Percentiles rank a stretch among this genome's conserved stretches.
Conservation (phyloP, 2,113 vertebrate species). For the Excalfactoria chinensis region DNA sequence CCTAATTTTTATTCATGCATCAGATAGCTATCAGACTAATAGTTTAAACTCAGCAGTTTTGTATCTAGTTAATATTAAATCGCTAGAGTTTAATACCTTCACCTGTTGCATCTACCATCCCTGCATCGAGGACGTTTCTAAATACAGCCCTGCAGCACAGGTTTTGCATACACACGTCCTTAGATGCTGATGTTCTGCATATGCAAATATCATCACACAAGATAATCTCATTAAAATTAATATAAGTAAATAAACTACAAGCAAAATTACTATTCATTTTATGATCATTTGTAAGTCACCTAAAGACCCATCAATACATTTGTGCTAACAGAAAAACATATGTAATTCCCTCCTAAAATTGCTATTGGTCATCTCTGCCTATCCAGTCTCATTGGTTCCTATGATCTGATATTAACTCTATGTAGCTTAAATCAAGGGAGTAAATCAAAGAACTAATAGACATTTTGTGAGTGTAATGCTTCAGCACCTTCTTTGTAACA, state of each 20-base stretch:
- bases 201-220: not conserved
- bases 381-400: not conserved
- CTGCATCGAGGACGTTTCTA: not conserved
- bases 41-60: conserved; percentile 40
- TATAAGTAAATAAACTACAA: not conserved
- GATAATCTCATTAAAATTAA: conserved; percentile 12
- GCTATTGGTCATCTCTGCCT: not conserved
- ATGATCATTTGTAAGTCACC: not conserved
- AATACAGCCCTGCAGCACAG: not conserved
- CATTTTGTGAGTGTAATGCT: not conserved
- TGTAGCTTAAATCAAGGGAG: not conserved
- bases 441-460: not conserved
- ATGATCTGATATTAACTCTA: not conserved
- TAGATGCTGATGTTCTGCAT: not conserved
- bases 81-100: not conserved
- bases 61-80: not conserved
- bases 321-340: not conserved
- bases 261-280: conserved; percentile 2
- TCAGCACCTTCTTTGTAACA: not conserved
- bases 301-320: not conserved
- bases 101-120: not conserved
- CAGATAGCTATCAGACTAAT: conserved; percentile 35
- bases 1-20: conserved; percentile 61
- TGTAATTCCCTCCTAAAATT: not conserved
- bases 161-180: not conserved